A percentile compares a stretch with the other conserved stretches of the same genome.
These are phyloP conservation scores for Drosophila leontia DNA, from an alignment of 1,140 invertebrate species.

Conservation along the genomic window DNA sequence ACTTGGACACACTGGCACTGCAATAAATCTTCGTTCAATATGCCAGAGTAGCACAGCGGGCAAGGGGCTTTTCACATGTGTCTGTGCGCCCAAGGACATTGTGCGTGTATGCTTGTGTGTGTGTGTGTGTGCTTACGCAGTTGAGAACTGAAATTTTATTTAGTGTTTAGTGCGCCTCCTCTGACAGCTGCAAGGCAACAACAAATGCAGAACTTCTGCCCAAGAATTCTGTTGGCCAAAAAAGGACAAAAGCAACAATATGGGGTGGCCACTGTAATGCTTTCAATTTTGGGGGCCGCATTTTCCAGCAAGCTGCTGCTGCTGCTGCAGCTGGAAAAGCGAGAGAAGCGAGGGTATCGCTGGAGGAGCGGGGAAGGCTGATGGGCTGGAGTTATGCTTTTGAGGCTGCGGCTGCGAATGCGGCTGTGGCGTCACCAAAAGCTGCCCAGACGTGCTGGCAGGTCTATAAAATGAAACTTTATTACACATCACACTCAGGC, in stretches of 20 bases:
- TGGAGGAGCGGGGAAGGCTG: slow-evolving; percentile 13
- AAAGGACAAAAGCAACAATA: slow-evolving; percentile 45
- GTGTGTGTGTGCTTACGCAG: slow-evolving; percentile 59
- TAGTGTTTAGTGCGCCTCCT: slow-evolving; percentile 81
- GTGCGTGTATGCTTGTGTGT: slow-evolving; percentile 26
- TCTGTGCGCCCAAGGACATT: slow-evolving; percentile 67
- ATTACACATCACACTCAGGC: slow-evolving; percentile 67
- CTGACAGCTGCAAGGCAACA: slow-evolving; percentile 68
- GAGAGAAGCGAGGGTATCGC: background rate
- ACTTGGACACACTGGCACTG: slow-evolving; percentile 83
- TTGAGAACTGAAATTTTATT: slow-evolving; percentile 82
- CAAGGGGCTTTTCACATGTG: slow-evolving; percentile 38
- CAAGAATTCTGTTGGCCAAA: slow-evolving; percentile 65
- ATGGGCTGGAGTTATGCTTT: slow-evolving; percentile 77
- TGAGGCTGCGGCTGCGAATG: slow-evolving; percentile 63
- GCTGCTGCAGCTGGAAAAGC: slow-evolving; percentile 30
- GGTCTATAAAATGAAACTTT: slow-evolving; percentile 83
- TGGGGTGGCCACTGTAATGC: slow-evolving; percentile 65
- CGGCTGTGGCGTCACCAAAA: slow-evolving; percentile 68
- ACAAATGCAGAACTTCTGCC: slow-evolving; percentile 64
- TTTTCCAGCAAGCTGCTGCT: slow-evolving; percentile 26
- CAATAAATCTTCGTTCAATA: slow-evolving; percentile 84
- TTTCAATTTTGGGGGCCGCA: slow-evolving; percentile 67
- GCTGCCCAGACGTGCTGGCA: slow-evolving; percentile 71
- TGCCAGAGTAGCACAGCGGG: slow-evolving; percentile 66